These are phyloP conservation scores for Andrena minutula DNA, from an alignment of 2,888 invertebrate genomes.

Conservation along the genomic window DNA sequence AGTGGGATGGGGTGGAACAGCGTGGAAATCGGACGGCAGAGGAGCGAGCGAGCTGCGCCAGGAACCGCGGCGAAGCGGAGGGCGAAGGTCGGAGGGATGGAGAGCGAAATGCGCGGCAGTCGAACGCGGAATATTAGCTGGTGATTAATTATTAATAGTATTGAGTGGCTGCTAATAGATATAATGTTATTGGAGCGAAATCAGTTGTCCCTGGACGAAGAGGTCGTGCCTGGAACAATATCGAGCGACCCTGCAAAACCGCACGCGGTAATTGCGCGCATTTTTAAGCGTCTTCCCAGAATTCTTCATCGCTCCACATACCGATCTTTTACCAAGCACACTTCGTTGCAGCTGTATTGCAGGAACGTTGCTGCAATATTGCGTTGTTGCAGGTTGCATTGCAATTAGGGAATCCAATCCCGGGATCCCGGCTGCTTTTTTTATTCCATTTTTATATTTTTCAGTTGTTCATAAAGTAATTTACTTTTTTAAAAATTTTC, in stretches of 20 bases:
- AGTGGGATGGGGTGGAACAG: background rate
- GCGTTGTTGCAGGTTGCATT: too few relatives aligned
- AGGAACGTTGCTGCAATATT: too few relatives aligned
- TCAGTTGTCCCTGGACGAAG: conserved; percentile 69
- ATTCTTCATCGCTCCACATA: background rate
- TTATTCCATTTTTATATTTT: too few relatives aligned
- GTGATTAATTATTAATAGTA: conserved; percentile 78
- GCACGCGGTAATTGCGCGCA: conserved; percentile 3
- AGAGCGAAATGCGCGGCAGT: conserved; percentile 62
- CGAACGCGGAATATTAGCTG: conserved; percentile 75
- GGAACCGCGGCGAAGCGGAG: conserved; percentile 9
- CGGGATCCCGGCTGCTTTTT: too few relatives aligned
- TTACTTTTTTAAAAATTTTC: too few relatives aligned
- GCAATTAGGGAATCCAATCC: too few relatives aligned
- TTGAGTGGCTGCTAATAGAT: conserved; percentile 76
- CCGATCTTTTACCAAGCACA: too few relatives aligned
- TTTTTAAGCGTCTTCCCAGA: background rate
- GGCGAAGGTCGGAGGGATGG: conserved; percentile 34
- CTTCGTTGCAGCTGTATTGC: too few relatives aligned
- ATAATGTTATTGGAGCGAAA: conserved; percentile 73
- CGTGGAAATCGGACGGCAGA: conserved; percentile 35
- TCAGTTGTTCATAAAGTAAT: too few relatives aligned
- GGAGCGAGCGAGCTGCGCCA: conserved; percentile 1
- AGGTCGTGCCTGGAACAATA: conserved; percentile 45
- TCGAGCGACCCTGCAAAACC: conserved; percentile 37